Conservation (phyloP, 2,113 vertebrate species). For the Scytalopus superciliaris region DNA sequence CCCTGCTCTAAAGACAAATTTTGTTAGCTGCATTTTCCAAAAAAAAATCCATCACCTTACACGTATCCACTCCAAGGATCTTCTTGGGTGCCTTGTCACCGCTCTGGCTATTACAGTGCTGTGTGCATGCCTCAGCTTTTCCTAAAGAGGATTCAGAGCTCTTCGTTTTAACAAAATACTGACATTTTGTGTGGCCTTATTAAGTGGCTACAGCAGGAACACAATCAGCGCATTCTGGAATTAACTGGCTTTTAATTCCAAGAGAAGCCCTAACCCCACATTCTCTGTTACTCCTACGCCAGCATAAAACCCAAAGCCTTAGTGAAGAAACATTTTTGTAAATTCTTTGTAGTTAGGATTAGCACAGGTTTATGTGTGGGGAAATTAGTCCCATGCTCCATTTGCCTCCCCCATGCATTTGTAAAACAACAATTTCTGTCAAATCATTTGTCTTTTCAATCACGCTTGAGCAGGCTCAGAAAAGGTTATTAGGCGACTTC, state of each 20-base stretch:
- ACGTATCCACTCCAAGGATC: background rate
- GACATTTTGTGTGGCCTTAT: constrained; percentile 47
- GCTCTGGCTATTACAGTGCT: constrained; percentile 24
- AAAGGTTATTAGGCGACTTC: background rate
- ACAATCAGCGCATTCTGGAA: constrained; percentile 47
- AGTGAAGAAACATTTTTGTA: background rate
- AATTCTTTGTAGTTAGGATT: constrained; percentile 31
- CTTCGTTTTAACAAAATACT: constrained; percentile 60
- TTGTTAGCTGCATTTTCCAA: background rate
- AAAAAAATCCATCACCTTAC: background rate
- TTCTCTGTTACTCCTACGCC: background rate
- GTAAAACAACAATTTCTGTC: background rate
- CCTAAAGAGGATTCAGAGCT: constrained; percentile 68
- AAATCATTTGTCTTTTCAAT: background rate
- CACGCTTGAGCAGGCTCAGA: background rate
- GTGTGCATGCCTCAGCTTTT: constrained; percentile 57
- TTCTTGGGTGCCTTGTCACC: background rate
- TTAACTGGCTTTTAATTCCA: constrained; percentile 60
- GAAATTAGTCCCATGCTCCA: background rate
- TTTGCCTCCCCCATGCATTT: background rate
- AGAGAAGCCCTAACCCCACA: background rate
- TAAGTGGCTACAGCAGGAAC: constrained; percentile 42
- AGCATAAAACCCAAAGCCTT: background rate
- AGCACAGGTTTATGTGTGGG: background rate
- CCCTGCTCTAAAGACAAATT: constrained; percentile 16